Conservation (phyloP, 2,888 invertebrate species). For the Ceratothoa steindachneri region DNA sequence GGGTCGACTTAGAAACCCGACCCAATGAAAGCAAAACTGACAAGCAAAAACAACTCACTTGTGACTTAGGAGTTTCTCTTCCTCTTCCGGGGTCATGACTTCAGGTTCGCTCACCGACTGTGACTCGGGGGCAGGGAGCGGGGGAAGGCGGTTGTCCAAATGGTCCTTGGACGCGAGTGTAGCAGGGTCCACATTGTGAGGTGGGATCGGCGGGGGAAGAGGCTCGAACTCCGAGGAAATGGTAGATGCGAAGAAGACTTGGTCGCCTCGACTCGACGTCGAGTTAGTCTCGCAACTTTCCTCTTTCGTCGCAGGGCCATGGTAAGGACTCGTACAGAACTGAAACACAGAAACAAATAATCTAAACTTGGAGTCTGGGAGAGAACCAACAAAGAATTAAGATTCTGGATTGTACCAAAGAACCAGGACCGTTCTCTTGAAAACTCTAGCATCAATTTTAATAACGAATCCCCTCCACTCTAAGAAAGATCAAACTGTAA, state of each 20-base stretch:
- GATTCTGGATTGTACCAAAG: too few species aligned
- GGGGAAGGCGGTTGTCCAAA: neutral
- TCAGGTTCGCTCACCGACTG: neutral
- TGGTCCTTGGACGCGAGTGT: neutral
- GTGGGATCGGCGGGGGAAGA: slow-evolving; percentile 7
- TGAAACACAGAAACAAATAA: neutral
- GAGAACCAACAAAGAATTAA: too few species aligned
- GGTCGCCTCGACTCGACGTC: neutral
- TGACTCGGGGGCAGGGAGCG: neutral
- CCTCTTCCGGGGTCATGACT: slow-evolving; percentile 2
- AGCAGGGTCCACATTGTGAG: slow-evolving; percentile 15
- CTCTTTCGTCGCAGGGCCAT: neutral
- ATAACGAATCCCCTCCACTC: too few species aligned
- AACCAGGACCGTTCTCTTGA: too few species aligned
- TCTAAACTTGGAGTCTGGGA: too few species aligned
- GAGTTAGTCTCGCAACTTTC: neutral
- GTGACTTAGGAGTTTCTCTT: neutral
- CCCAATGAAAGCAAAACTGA: neutral
- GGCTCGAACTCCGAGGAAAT: neutral
- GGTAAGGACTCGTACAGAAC: neutral
- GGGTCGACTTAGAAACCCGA: too few species aligned
- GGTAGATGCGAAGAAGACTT: neutral
- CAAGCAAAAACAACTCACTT: neutral
- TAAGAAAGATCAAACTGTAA: too few species aligned
- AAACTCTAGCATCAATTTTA: too few species aligned